Evolutionary conservation across 2,888 invertebrate genomes (phyloP).

Genomic region (Ormyrus labotus): DNA sequence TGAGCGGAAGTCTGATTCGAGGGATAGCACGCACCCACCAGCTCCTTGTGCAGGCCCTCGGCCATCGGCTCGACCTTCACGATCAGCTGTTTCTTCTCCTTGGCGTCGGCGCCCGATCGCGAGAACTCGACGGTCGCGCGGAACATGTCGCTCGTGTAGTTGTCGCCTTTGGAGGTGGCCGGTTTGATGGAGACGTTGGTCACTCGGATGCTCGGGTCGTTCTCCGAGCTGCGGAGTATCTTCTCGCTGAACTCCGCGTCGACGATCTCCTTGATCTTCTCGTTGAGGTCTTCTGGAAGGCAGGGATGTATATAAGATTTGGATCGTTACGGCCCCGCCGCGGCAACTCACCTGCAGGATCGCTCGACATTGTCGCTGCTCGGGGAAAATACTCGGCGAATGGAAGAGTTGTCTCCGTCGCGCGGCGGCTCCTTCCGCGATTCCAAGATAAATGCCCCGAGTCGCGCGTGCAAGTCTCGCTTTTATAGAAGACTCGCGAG

Average conservation of each 20-base stretch:
- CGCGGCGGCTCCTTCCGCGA: no score
- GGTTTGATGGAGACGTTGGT: constrained; percentile 64
- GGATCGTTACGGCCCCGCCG: no score
- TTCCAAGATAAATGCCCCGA: no score
- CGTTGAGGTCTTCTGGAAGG: not conserved
- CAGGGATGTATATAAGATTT: no score
- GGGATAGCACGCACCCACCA: constrained; percentile 60
- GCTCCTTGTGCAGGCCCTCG: constrained; percentile 72
- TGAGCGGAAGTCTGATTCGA: constrained; percentile 61
- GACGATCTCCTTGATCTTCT: constrained; percentile 8
- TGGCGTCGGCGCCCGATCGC: not conserved
- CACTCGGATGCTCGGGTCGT: constrained; percentile 65
- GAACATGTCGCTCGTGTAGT: constrained; percentile 73
- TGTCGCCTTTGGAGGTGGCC: constrained; percentile 71
- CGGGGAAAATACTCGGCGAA: no score
- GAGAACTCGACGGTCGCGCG: constrained; percentile 63
- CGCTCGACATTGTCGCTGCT: no score
- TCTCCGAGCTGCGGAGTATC: constrained; percentile 64
- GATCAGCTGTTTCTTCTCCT: constrained; percentile 65
- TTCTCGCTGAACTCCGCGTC: constrained; percentile 64
- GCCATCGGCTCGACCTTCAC: constrained; percentile 73
- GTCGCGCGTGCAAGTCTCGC: no score
- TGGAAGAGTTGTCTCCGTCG: no score
- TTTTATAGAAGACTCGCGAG: no score
- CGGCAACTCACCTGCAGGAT: no score